Percentiles rank a stretch among this genome's conserved stretches.
These are phyloP conservation scores for Littorina saxatilis DNA, from an alignment of 1,140 invertebrate species.

Conservation along the genomic window DNA sequence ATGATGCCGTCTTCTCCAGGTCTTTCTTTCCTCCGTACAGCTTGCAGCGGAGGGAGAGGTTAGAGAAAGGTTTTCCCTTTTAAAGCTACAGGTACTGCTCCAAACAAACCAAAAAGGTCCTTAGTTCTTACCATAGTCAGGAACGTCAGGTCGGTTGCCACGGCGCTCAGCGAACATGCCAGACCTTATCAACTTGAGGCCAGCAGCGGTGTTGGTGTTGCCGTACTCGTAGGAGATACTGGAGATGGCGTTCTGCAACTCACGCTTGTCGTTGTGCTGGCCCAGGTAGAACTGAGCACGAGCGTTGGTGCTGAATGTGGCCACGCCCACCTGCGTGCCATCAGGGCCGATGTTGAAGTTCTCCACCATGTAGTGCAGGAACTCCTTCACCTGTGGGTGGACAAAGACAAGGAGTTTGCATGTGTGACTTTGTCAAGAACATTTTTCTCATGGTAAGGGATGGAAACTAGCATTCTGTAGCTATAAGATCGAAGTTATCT, in stretches of 20 bases:
- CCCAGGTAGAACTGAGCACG: slow-evolving; percentile 65
- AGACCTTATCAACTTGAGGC: slow-evolving; percentile 58
- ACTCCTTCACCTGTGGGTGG: slow-evolving; percentile 56
- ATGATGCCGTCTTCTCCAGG: too few species aligned
- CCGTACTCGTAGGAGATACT: slow-evolving; percentile 66
- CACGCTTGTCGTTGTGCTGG: slow-evolving; percentile 53
- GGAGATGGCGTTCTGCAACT: slow-evolving; percentile 60
- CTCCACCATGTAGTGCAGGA: slow-evolving; percentile 57
- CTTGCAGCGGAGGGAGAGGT: too few species aligned
- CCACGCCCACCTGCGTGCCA: slow-evolving; percentile 59
- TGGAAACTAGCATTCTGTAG: too few species aligned
- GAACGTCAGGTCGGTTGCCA: slow-evolving; percentile 60
- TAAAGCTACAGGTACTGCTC: too few species aligned
- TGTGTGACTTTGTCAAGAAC: background rate
- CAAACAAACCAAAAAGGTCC: too few species aligned
- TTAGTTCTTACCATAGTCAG: slow-evolving; percentile 68
- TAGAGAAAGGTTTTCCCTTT: too few species aligned
- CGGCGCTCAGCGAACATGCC: slow-evolving; percentile 50
- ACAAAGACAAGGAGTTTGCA: background rate
- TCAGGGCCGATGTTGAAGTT: slow-evolving; percentile 62
- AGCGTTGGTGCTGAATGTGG: slow-evolving; percentile 60
- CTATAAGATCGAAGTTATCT: too few species aligned
- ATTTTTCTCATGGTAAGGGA: too few species aligned
- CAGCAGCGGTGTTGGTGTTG: slow-evolving; percentile 67
- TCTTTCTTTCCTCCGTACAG: too few species aligned